Evolutionary conservation across 2,113 vertebrate genomes (phyloP), one percentile per base, ranked within the genome.

Genomic region (Dunckerocampus dactyliophorus): DNA sequence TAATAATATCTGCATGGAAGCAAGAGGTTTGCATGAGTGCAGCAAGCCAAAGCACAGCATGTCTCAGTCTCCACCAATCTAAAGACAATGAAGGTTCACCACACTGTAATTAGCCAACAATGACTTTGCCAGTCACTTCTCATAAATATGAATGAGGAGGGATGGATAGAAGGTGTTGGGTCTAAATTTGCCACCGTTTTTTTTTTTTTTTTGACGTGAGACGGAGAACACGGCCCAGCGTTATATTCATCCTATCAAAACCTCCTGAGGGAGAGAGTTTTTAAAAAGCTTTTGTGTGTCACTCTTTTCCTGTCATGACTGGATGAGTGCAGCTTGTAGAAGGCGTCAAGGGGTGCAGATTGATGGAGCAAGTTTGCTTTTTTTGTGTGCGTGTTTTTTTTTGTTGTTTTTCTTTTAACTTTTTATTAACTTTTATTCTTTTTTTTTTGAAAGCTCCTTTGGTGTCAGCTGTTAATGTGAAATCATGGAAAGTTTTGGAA

Each of bases 51-150:
- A 88, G 85, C 84, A 73, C 86, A 87, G 88, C 85, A 80, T 72
- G 79, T 85, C 85, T 88, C 87, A 82, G 87, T 86, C 84, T 85
- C 81, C 67, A 86, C 86, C 89, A 89, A 79, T 89, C 88, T 88
- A 85, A 89, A 85, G 73, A 89, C 89, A 92, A 90, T 88, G 78
- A 79, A 76, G 81, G 82, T 81, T 85, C 87, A 83, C 83, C 82
- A 87, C 88, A 82, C 84, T 84, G 89, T 85, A 88, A 91, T 90
- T 90, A 90, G 67, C 78, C 86, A 51, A 89, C 89, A 90, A 88
- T 88, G 84, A 82, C 69, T 89, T 84, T 88, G 85, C 75, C 85
- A 86, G 77, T 88, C 88, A 87, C 75, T 76, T 78, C 81, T 85
- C 81, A 88, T 87, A 87, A 86, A 87, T 86, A 89, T 87, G 82